Evolutionary conservation across 35 echinoderm and acorn worm species (phyloP), one percentile per base, ranked within the genome.

Genomic region (Apostichopus japonicus): DNA sequence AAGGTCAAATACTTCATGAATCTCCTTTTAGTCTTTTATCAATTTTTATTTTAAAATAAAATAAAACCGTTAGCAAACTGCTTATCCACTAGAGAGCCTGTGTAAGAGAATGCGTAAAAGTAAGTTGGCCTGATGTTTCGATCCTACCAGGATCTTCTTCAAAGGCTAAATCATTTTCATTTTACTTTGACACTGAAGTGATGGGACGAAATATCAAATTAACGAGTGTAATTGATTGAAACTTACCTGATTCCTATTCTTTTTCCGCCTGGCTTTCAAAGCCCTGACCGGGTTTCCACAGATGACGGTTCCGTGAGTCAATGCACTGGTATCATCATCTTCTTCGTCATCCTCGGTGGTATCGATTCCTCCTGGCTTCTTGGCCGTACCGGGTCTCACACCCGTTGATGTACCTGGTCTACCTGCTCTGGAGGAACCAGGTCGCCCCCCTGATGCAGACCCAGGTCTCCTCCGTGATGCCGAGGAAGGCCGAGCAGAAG

Each of bases 261-360:
- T 93, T 87, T 87, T 95, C 86, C 94, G 80, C 53, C 97, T 84
- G 15, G 77, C 93, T 86, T 91, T 90, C 10, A 98, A 80, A 23
- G 94, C 95, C 84, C 95, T 94, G 21, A 96, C 97, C 65, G 97
- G 97, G 79, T 98, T 98, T 4, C 97, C 97, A 93, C 97, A 98
- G 44, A 98, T 90, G 57, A 95, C 90, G 24, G 78, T 95, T 5
- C 96, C 96, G 54, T 98, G 95, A n/a, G 97, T 98, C 53, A 98
- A 87, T 51, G 91, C 93, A 92, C 97, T 98, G 0, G 93, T 83
- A 78, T 98, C 97, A 61, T 98, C 94, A 71, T 91, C 77, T 23
- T 79, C 71, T 79, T 90, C 56, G 5, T 93, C 93, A 7, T 89
- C 86, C 24, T 23, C 86, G 3, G 27, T 44, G 62, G 10, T 56